phyloP scores from a whole-genome alignment of 1,140 invertebrate species.

The Anadara kagoshimensis region DNA sequence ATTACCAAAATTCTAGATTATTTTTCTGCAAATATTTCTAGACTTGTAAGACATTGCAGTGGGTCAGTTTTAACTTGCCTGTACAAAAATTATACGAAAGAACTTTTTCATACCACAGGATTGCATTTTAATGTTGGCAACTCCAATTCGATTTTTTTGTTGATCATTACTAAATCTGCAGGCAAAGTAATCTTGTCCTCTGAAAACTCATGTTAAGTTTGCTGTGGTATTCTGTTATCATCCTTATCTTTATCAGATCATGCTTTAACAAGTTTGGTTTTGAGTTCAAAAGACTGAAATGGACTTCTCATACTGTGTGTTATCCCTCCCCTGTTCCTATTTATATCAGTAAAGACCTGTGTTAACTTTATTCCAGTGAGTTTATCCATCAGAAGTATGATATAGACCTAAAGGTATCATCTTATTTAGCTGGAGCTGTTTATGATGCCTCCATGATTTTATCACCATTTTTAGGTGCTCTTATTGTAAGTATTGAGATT shows the following conservation, averaged over 20 bases:
- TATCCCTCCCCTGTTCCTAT: not conserved
- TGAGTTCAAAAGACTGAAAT: not conserved
- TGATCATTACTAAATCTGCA: too few relatives aligned
- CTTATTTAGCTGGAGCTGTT: slow-evolving; percentile 73
- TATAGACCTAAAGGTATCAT: slow-evolving; percentile 55
- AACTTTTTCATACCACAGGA: not conserved
- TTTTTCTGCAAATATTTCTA: not conserved
- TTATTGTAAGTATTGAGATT: slow-evolving; percentile 73
- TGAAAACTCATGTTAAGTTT: too few relatives aligned
- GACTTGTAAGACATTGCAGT: not conserved
- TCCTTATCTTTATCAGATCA: too few relatives aligned
- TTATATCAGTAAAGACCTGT: too few relatives aligned
- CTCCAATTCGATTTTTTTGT: too few relatives aligned
- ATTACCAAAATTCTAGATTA: slow-evolving; percentile 1
- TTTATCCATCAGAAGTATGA: slow-evolving; percentile 71
- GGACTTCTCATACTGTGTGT: not conserved
- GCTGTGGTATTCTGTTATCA: too few relatives aligned
- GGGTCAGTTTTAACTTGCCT: not conserved
- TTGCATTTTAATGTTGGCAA: too few relatives aligned
- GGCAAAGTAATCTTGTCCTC: too few relatives aligned
- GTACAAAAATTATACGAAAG: not conserved
- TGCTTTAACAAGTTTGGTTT: too few relatives aligned
- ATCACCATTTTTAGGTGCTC: slow-evolving; percentile 73
- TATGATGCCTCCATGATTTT: slow-evolving; percentile 75
- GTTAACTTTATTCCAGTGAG: slow-evolving; percentile 62